These are phyloP conservation scores for Synergus umbraculus DNA, from an alignment of 2,888 invertebrate species.

Conservation along the genomic window DNA sequence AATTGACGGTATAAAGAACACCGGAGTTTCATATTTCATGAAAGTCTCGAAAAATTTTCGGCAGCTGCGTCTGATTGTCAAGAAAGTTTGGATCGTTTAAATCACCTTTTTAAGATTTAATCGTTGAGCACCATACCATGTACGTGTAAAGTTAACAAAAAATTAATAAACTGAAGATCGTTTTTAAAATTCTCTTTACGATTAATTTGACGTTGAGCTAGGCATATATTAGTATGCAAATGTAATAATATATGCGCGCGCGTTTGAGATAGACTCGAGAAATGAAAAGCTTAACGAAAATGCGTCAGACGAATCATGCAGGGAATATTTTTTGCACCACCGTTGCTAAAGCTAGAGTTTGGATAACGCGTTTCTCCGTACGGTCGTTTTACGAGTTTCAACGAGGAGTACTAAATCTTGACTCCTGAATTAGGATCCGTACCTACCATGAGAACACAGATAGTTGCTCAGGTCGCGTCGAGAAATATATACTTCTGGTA, in stretches of 20 bases:
- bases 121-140: too few relatives aligned
- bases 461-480: constrained; percentile 15
- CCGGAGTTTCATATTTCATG: background rate
- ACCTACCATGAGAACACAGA: constrained; percentile 15
- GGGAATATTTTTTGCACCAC: constrained; percentile 15
- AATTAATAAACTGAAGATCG: background rate
- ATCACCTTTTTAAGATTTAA: background rate
- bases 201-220: background rate
- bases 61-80: background rate
- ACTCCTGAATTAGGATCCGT: constrained; percentile 17
- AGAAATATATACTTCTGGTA: background rate
- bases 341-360: background rate
- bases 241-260: constrained; percentile 16
- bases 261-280: background rate
- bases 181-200: background rate
- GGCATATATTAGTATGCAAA: constrained; percentile 13
- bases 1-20: background rate
- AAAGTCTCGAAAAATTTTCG: background rate
- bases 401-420: constrained; percentile 26
- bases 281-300: constrained; percentile 18
- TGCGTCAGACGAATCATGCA: background rate
- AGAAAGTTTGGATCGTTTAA: background rate
- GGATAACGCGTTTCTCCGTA: constrained; percentile 33
- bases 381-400: constrained; percentile 33
- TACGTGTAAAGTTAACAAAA: too few relatives aligned